Evolutionary conservation across 2,113 vertebrate species (phyloP), one percentile per base, ranked within the genome.

Genomic region (Tragelaphus strepsiceros): DNA sequence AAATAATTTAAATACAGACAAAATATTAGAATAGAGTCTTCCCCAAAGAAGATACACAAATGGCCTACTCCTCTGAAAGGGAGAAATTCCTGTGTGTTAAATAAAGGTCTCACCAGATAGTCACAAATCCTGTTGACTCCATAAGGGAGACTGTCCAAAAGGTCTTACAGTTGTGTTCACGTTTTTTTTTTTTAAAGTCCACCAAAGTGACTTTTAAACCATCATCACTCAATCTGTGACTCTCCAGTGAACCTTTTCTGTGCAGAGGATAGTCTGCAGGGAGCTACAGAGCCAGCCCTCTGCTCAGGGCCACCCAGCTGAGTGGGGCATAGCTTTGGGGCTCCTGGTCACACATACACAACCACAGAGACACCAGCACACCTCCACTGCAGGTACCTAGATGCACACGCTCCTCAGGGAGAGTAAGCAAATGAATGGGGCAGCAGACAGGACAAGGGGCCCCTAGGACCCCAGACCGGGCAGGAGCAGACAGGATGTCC

Each of bases 11-110:
- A 85, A 88, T 94, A 58, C 4, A 2, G 46, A 58, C 16, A 67
- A 93, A 88, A 81, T 17, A 53, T n/a, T 30, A 67, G 46, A 89
- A 53, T 35, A 85, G 58, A 91, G 12, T n/a, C 51, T 92, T 97
- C 26, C 43, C 54, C 32, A 59, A 30, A 95, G 82, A 87, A 81
- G 67, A 49, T 71, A 46, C 3, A 82, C 39, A 58, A 87, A 81
- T 35, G 53, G 14, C 56, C 59, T 2, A 9, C 43, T 15, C 12
- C 78, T 87, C 80, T 88, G n/a, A 67, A 32, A 88, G 49, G 43
- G 43, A 61, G 7, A 4, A 12, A 24, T 11, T 51, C 49, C 62
- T 81, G 4, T 46, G 43, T 62, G 26, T 43, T 28, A 85, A 80
- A 94, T 87, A 74, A 46, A 39, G 15, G 19, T 15, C 83, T 93